These are phyloP conservation scores for Drosophila percnosoma DNA, from an alignment of 2,888 invertebrate genomes.

Conservation along the genomic window DNA sequence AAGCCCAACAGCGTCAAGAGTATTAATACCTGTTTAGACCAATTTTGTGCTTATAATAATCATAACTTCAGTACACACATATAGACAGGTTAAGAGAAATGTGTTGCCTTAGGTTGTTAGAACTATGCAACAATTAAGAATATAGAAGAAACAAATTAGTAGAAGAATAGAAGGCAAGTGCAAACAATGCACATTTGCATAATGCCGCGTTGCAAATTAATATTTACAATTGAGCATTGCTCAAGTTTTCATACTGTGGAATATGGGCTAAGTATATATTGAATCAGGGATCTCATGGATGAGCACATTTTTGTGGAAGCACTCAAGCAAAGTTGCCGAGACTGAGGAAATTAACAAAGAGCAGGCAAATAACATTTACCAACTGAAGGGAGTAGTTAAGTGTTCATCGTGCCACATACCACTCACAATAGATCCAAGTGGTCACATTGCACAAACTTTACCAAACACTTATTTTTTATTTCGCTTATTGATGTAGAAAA, in stretches of 20 bases:
- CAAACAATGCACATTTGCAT: not conserved
- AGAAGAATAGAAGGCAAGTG: not conserved
- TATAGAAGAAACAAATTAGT: not conserved
- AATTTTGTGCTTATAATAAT: not conserved
- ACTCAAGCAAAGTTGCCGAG: no score
- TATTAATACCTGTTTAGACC: slow-evolving; percentile 46
- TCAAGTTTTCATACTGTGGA: not conserved
- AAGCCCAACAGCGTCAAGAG: slow-evolving; percentile 8
- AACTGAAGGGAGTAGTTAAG: no score
- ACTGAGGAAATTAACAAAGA: not conserved
- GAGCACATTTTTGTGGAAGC: not conserved
- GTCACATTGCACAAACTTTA: no score
- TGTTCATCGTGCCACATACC: no score
- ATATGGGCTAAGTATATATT: no score
- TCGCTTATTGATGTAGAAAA: no score
- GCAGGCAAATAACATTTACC: no score
- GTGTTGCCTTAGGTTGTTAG: not conserved
- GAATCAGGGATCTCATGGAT: not conserved
- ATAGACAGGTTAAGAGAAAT: not conserved
- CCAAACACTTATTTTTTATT: no score
- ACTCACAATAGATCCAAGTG: not conserved
- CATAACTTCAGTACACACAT: not conserved
- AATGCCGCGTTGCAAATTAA: not conserved
- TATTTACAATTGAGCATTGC: not conserved
- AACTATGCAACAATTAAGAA: not conserved